A percentile compares a stretch with the other conserved stretches of the same genome.
These are phyloP conservation scores for Oncorhynchus tshawytscha DNA, from an alignment of 2,113 vertebrate genomes.

Conservation along the genomic window DNA sequence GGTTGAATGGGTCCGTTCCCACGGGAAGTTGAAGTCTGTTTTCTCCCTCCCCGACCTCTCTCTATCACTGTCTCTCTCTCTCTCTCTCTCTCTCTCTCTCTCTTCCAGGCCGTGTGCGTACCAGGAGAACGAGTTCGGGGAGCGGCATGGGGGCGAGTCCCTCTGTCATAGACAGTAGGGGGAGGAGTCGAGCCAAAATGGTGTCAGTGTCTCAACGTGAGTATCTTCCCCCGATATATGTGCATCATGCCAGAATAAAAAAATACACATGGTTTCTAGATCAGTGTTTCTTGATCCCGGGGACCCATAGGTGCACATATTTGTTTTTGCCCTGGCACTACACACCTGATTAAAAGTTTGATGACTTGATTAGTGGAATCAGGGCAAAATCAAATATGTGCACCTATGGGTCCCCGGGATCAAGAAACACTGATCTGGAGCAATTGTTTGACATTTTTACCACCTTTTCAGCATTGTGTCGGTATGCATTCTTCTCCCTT, in stretches of 20 bases:
- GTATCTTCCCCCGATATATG: constrained; percentile 47
- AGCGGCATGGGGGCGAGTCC: constrained; percentile 27
- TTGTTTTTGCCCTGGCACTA: too few species aligned
- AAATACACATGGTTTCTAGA: too few species aligned
- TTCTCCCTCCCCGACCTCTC: constrained; percentile 1
- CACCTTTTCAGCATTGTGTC: too few species aligned
- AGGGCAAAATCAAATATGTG: too few species aligned
- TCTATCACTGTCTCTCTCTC: background rate
- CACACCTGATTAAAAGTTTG: too few species aligned
- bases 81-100: background rate
- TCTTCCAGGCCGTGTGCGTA: constrained; percentile 82
- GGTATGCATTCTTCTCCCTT: too few species aligned
- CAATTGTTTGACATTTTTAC: too few species aligned
- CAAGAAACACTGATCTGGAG: too few species aligned
- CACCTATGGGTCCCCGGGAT: too few species aligned
- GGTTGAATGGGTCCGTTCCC: background rate
- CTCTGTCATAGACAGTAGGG: constrained; percentile 77
- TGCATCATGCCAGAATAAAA: background rate
- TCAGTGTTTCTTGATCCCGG: too few species aligned
- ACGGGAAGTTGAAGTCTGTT: background rate
- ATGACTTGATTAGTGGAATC: too few species aligned
- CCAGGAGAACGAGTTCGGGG: constrained; percentile 68
- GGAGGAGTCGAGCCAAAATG: constrained; percentile 87
- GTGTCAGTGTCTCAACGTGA: constrained; percentile 93
- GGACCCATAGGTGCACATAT: too few species aligned